phyloP scores from a whole-genome alignment of 2,797 vertebrate species.

The Antrozous pallidus region DNA sequence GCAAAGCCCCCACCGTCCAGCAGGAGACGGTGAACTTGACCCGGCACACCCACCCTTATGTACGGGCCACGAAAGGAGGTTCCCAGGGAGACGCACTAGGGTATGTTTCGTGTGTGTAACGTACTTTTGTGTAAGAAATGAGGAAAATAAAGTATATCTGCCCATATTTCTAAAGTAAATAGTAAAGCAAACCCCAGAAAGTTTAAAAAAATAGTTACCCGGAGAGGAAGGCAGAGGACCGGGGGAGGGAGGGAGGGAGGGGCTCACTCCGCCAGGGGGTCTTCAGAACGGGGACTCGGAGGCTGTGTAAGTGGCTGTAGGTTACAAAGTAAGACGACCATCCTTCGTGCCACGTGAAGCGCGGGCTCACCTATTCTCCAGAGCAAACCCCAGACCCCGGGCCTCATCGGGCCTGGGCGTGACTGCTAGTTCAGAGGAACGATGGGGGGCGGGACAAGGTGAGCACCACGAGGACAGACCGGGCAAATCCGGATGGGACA shows the following conservation, averaged over 20 bases:
- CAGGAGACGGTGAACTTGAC: neutral
- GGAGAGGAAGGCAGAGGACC: neutral
- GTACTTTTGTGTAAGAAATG: neutral
- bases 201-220: neutral
- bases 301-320: neutral
- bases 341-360: neutral
- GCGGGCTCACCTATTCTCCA: neutral
- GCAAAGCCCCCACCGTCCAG: neutral
- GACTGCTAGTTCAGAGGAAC: neutral
- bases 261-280: rapidly evolving
- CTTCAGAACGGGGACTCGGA: neutral
- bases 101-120: rapidly evolving
- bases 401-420: no score
- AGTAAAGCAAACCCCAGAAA: neutral
- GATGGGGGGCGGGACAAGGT: rapidly evolving
- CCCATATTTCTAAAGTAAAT: neutral
- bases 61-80: neutral
- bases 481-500: neutral
- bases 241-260: neutral
- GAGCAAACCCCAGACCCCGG: neutral
- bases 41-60: rapidly evolving
- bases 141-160: neutral
- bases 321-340: neutral
- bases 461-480: neutral
- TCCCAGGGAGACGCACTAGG: neutral